These are phyloP conservation scores for Ceratitis capitata DNA, from an alignment of 1,140 invertebrate species.

Conservation along the genomic window DNA sequence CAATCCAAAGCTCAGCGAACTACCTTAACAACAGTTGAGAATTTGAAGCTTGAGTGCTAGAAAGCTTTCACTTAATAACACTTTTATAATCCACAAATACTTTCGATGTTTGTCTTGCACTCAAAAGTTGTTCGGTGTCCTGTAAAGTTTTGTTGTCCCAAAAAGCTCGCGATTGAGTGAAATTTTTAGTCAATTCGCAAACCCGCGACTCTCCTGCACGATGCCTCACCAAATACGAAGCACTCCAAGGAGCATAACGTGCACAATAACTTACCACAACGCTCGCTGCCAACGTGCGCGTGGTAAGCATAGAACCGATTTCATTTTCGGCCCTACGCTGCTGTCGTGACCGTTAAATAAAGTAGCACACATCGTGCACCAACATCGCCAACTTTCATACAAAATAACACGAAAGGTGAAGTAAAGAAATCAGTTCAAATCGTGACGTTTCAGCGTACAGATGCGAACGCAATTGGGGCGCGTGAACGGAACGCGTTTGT, in stretches of 20 bases:
- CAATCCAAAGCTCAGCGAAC: background rate
- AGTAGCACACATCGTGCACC: background rate
- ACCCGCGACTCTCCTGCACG: constrained; percentile 7
- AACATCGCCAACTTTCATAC: constrained; percentile 13
- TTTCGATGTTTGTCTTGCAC: background rate
- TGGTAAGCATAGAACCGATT: constrained; percentile 10
- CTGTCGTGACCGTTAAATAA: background rate
- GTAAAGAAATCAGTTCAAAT: constrained; percentile 45
- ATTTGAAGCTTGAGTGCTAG: background rate
- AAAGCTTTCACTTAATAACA: too few relatives aligned
- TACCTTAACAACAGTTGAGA: background rate
- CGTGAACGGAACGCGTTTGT: background rate
- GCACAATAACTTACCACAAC: constrained; percentile 9
- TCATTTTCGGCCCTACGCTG: constrained; percentile 5
- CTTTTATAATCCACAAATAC: background rate
- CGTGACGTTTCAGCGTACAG: constrained; percentile 38
- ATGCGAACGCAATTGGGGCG: constrained; percentile 7
- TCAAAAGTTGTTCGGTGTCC: background rate
- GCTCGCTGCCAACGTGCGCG: background rate
- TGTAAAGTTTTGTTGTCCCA: background rate
- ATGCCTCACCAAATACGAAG: constrained; percentile 40
- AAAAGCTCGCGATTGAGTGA: constrained; percentile 36
- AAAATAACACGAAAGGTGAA: constrained; percentile 45
- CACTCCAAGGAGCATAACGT: constrained; percentile 8
- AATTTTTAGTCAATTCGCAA: background rate